phyloP scores from a whole-genome alignment of 2,888 invertebrate species.

The Megaustenia siamemsis region DNA sequence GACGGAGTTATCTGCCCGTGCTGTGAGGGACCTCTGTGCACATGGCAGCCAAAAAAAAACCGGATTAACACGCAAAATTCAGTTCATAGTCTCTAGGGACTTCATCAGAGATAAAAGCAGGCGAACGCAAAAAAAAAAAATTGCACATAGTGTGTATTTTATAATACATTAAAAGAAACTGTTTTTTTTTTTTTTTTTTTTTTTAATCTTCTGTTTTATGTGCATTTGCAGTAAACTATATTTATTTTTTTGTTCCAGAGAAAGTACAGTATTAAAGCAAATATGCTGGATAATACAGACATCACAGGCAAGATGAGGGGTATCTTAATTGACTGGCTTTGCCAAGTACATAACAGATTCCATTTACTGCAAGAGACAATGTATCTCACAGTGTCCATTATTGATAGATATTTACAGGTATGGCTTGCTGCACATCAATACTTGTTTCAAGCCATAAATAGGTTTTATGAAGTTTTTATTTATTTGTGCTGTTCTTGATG shows the following conservation, averaged over 20 bases:
- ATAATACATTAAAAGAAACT: neutral
- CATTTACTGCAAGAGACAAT: conserved; percentile 92
- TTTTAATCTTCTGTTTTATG: neutral
- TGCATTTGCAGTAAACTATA: too few species aligned
- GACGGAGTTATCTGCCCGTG: too few species aligned
- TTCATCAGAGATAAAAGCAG: too few species aligned
- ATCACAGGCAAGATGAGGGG: conserved; percentile 92
- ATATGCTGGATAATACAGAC: conserved; percentile 86
- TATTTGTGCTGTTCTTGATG: too few species aligned
- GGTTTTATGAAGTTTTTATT: too few species aligned
- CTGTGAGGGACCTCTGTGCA: too few species aligned
- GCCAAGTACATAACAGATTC: conserved; percentile 93
- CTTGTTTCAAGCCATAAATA: too few species aligned
- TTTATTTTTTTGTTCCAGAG: conserved; percentile 78
- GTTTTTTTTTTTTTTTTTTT: neutral
- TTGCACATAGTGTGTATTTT: neutral
- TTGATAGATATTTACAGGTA: conserved; percentile 93
- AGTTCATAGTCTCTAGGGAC: too few species aligned
- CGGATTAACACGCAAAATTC: too few species aligned
- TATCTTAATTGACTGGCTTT: conserved; percentile 95
- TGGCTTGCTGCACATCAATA: neutral
- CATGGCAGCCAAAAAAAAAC: too few species aligned
- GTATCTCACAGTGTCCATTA: conserved; percentile 90
- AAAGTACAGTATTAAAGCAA: conserved; percentile 84
- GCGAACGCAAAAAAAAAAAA: neutral